These are phyloP conservation scores for Pyrochroa serraticornis DNA, from an alignment of 2,888 invertebrate species.

Conservation along the genomic window DNA sequence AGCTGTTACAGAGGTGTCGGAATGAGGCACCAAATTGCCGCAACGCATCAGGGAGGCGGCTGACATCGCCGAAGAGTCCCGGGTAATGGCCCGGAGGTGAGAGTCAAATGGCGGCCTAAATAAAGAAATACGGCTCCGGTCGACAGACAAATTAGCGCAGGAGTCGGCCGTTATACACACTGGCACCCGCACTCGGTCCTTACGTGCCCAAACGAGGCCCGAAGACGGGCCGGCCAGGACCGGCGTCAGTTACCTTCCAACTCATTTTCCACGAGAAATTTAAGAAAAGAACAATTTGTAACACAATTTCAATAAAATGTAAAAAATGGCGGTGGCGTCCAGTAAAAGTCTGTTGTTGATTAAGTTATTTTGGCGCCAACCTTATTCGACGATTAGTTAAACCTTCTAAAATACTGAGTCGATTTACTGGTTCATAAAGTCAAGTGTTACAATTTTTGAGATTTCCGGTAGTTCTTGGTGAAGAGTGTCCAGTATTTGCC, in stretches of 20 bases:
- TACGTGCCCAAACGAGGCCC: not conserved
- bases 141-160: constrained; percentile 58
- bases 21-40: constrained; percentile 50
- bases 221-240: no score
- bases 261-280: no score
- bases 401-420: no score
- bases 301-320: not conserved
- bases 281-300: no score
- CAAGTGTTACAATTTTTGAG: no score
- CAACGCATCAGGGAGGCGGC: constrained; percentile 47
- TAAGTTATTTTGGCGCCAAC: no score
- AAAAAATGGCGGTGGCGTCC: not conserved
- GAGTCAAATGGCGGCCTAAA: constrained; percentile 57
- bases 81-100: constrained; percentile 52
- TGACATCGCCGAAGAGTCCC: constrained; percentile 44
- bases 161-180: constrained; percentile 38
- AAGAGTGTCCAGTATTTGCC: no score
- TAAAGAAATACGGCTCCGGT: constrained; percentile 57
- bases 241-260: no score
- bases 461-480: no score
- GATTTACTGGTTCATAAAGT: no score
- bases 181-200: not conserved
- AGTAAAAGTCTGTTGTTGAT: no score
- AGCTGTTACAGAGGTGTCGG: constrained; percentile 47
- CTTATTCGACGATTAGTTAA: no score